Base-by-base conservation (phyloP, 1,140 invertebrate species). In the Meloidogyne floridensis region DNA sequence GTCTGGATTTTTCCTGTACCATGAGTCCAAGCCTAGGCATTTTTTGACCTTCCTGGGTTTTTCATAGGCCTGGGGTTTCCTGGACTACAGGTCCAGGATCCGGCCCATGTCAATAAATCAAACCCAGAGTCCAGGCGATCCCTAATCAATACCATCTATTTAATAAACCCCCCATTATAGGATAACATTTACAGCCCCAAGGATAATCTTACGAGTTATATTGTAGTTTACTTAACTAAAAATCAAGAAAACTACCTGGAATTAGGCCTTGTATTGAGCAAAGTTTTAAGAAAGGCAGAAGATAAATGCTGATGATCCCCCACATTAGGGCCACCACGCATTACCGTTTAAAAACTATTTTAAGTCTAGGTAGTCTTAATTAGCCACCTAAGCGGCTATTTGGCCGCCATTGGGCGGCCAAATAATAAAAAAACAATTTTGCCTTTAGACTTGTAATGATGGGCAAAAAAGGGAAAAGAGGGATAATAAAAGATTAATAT, bases 241-340 rank as follows among this genome's bases (percentile, higher is more conserved):
- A 15, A 59, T 15, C 15, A 5, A 65, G 7, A 65, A n/a, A 7
- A 15, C 11, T 15, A 65, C 59, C 59, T 65, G 15, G 59, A 65
- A n/a, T 65, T 65, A 13, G 59, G 59, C n/a, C 59, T 65, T 6
- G 59, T 65, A 65, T 65, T 65, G 59, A 65, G 59, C 59, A 65
- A 65, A n/a, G 59, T 65, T 65, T 65, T 65, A 65, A 65, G 59
- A 65, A 65, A 65, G 59, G 59, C 59, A 65, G 59, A 65, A 65
- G 15, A 65, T 6, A 65, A 47, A 47, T 47, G 15, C 7, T 65
- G 59, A n/a, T 65, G 5, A 65, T 65, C 59, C n/a, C 7, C 3
- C 0, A 6, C 59, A 65, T 65, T n/a, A n/a, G 15, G 59, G 6
- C 15, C 15, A 65, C 59, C 59, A 65, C 59, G 59, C 59, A 65